Base-by-base conservation (phyloP, 2,888 invertebrate genomes). In the Acronicta alni region DNA sequence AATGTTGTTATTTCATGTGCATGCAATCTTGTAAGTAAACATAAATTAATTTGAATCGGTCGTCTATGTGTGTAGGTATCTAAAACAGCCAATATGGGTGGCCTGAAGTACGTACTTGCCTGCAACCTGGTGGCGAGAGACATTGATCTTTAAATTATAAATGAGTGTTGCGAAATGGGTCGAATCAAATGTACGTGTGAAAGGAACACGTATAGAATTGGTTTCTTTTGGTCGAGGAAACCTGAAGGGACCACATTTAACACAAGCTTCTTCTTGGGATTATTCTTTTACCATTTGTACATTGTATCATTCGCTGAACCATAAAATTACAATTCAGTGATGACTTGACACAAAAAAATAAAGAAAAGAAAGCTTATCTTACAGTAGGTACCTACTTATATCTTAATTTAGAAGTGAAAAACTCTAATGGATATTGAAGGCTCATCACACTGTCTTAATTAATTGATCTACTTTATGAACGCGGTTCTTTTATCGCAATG, bases 141-240 rank as follows among this genome's bases (percentile, higher is more conserved):
- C 77, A 79, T 79, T 76, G 76, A 73, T 75, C 69, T 72, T 69
- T 85, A 80, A 83, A 88, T 88, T 82, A 86, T 86, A 85, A 77
- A 88, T 85, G 81, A 81, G 77, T 58, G 67, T 75, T 79, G 79
- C 78, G 81, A 83, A 82, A 82, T 82, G 69, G 83, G 81, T 82
- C 80, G 79, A 80, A 80, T 74, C 74, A 75, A 76, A 80, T 61
- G 65, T 62, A 73, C 48, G 61, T 69, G 63, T 62, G 67, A 65
- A 62, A 53, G 58, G 41, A 37, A 38, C 44, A 58, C 23, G 60
- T 58, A 57, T 71, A 60, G 57, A 48, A 43, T 42, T 48, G 57
- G 63, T 63, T 63, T 59, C 57, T 62, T 42, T 62, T 39, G 39
- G 44, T 23, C 42, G 59, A 23, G 16, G 51, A 46, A 73, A 57